These are phyloP conservation scores for Gadus chalcogrammus DNA, from an alignment of 2,113 vertebrate genomes.

Conservation along the genomic window DNA sequence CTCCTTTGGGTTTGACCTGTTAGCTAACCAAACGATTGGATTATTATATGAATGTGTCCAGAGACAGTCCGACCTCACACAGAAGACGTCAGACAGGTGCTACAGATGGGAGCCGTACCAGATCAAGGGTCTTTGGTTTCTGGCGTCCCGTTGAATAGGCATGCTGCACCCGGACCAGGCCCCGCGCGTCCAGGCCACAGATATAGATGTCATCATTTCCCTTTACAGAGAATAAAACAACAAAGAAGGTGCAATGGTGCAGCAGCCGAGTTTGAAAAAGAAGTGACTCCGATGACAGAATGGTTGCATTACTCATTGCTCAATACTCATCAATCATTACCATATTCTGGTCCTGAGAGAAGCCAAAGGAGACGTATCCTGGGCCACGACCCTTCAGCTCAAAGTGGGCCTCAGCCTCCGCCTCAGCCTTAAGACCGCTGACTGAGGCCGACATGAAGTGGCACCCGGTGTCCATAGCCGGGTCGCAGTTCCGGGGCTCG, in stretches of 20 bases:
- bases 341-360: conserved; percentile 72
- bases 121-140: conserved; percentile 32
- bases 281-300: neutral
- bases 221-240: conserved; percentile 42
- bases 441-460: conserved; percentile 65
- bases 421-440: neutral
- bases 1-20: too few relatives aligned
- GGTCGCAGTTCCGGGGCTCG: conserved; percentile 61
- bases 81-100: neutral
- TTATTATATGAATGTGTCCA: too few relatives aligned
- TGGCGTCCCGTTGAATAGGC: conserved; percentile 59
- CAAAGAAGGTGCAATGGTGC: neutral
- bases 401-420: conserved; percentile 35
- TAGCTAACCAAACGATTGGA: too few relatives aligned
- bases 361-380: conserved; percentile 74
- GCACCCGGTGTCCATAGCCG: conserved; percentile 45
- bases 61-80: too few relatives aligned
- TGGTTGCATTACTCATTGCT: neutral
- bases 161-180: conserved; percentile 51
- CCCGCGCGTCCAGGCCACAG: conserved; percentile 45
- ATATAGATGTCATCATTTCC: conserved; percentile 77
- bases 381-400: conserved; percentile 59
- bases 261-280: neutral
- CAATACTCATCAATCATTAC: neutral
- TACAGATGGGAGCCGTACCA: conserved; percentile 52